phyloP scores from a whole-genome alignment of 2,888 invertebrate species.

The Drosophila yooni region DNA sequence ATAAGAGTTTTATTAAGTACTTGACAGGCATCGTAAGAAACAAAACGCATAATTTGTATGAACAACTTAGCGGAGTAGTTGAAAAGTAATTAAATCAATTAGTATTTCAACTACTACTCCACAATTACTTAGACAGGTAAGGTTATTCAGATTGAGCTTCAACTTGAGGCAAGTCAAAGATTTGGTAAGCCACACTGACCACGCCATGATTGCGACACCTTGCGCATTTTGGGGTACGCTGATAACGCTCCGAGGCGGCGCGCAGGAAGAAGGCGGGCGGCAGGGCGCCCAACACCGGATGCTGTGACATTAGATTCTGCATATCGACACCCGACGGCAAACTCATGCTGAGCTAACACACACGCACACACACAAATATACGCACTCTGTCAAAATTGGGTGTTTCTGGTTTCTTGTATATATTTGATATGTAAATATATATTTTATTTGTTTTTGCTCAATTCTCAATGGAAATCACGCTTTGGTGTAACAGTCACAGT shows the following conservation, averaged over 20 bases:
- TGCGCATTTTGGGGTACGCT: constrained; percentile 98
- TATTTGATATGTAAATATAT: constrained; percentile 29
- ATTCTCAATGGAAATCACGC: constrained; percentile 4
- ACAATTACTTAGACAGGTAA: not conserved
- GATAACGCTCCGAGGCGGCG: constrained; percentile 96
- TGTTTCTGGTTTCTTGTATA: constrained; percentile 18
- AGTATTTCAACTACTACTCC: not conserved
- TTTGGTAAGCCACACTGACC: constrained; percentile 87
- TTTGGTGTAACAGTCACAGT: constrained; percentile 9
- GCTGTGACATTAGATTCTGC: constrained; percentile 93
- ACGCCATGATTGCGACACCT: constrained; percentile 99
- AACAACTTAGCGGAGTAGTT: not conserved
- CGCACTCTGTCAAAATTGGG: constrained; percentile 20
- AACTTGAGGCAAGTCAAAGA: not conserved
- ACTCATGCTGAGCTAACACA: constrained; percentile 87
- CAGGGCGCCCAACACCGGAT: constrained; percentile 91
- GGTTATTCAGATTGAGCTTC: not conserved
- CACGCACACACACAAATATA: constrained; percentile 21
- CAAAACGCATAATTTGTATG: not conserved
- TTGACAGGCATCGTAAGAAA: not conserved
- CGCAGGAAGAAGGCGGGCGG: constrained; percentile 95
- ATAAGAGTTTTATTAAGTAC: not conserved
- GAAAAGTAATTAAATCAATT: not conserved
- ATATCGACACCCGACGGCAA: constrained; percentile 94
- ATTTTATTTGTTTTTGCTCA: constrained; percentile 23